These are phyloP conservation scores for Bolinopsis microptera DNA, from an alignment of 37 sponge, comb jelly and placozoan species.

Conservation along the genomic window DNA sequence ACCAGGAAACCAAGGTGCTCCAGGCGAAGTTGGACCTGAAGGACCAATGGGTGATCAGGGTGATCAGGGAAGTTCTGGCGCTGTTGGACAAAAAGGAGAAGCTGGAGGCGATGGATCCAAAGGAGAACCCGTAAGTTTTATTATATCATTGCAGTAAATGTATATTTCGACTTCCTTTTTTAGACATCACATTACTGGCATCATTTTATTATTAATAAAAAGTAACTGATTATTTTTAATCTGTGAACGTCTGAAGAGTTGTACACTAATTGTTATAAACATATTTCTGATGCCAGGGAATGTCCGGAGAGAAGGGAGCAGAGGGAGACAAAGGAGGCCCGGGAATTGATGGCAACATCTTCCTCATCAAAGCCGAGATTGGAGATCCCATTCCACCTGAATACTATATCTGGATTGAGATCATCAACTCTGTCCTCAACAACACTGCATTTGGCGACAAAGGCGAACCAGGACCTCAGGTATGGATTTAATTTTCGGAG, in stretches of 20 bases:
- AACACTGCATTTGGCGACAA: neutral
- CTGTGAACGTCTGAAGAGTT: too few species aligned
- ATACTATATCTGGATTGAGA: constrained; percentile 19
- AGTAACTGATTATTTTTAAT: too few species aligned
- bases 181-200: too few species aligned
- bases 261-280: too few species aligned
- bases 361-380: neutral
- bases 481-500: neutral
- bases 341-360: constrained; percentile 55
- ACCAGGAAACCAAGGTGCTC: neutral
- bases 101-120: neutral
- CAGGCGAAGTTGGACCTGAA: neutral
- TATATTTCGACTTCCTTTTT: too few species aligned
- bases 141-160: too few species aligned
- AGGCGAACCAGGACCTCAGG: neutral
- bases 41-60: neutral
- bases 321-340: neutral
- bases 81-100: neutral
- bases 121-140: neutral
- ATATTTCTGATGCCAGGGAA: neutral
- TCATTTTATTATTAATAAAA: too few species aligned
- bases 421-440: neutral
- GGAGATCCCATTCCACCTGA: neutral
- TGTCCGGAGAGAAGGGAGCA: neutral
- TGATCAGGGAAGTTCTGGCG: neutral